Evolutionary conservation across 92 coral and sea anemone genomes (phyloP), one percentile per base, ranked within the genome.

Genomic region (Parazoanthus darwini): DNA sequence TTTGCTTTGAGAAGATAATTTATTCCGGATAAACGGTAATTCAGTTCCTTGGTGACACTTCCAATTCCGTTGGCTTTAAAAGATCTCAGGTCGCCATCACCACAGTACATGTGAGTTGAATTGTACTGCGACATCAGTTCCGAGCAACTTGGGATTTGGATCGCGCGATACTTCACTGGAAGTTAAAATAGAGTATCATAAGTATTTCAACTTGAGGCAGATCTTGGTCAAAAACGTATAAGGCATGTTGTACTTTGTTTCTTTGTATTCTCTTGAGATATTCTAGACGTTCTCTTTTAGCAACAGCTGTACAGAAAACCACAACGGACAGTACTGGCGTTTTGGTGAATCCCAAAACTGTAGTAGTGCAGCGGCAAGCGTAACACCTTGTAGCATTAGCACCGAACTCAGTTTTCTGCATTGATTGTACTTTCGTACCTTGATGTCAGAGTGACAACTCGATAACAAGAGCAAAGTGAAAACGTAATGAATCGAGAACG

Each of bases 1-100:
- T 20, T 84, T 51, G 68, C 87, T 72, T 70, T 84, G 35, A 84
- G 78, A 44, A 84, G 77, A 44, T 72, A 70, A 1, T 29, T 44
- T 84, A 71, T 36, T 68, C 20, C 70, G 7, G 78, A 15, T 68
- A 84, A 39, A 70, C 33, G 26, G 65, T 43, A 84, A n/a, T 15
- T 5, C n/a, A 20, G 67, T 33, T 72, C 67, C 26, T 71, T 48
- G 18, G 35, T 71, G 46, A 8, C 3, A 2, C 6, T 20, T 46
- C 65, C 3, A 2, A 1, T 20, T 46, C 65, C 78, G 3, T 5
- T 3, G 16, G 78, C 20, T 84, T 35, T 84, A 37, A 84, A 51
- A 68, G 44, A 16, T 23, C 1, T 35, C n/a, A 84, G 38, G 75
- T 73, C 65, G 68, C n/a, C 15, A 4, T 84, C 66, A 6, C 79